Percentiles rank a stretch among this genome's conserved stretches.
Conservation (phyloP, 1,140 invertebrate species). For the Dendrolimus punctatus region DNA sequence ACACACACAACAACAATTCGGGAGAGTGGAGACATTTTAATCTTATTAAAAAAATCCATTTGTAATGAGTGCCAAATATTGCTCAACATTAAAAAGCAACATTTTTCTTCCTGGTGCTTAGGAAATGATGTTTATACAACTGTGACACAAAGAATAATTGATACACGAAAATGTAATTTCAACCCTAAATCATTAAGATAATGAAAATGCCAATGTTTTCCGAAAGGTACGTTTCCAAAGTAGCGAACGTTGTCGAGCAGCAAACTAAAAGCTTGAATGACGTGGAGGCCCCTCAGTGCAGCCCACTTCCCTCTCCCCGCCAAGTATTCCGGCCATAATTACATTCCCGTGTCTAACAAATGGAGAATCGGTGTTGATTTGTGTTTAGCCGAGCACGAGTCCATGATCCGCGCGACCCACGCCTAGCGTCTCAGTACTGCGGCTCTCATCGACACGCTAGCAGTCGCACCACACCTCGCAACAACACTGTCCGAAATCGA, state of each 20-base stretch:
- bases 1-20: no score
- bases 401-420: slow-evolving; percentile 39
- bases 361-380: slow-evolving; percentile 72
- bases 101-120: no score
- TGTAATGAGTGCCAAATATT: no score
- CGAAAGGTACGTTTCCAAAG: slow-evolving; percentile 41
- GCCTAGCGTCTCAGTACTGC: slow-evolving; percentile 15
- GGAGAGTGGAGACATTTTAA: no score
- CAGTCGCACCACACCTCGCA: background rate
- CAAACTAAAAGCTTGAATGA: slow-evolving; percentile 65
- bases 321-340: slow-evolving; percentile 69
- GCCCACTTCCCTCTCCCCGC: slow-evolving; percentile 27
- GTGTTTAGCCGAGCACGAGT: slow-evolving; percentile 52
- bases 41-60: no score
- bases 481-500: background rate
- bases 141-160: background rate
- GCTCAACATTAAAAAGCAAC: no score
- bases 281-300: slow-evolving; percentile 37
- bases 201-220: slow-evolving; percentile 15
- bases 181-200: background rate
- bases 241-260: slow-evolving; percentile 53
- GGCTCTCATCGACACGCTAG: background rate
- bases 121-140: no score
- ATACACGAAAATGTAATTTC: background rate
- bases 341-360: slow-evolving; percentile 72